A percentile compares a stretch with the other conserved stretches of the same genome.
Evolutionary conservation across 2,797 vertebrate genomes (phyloP).

Genomic region (Pterois miles): DNA sequence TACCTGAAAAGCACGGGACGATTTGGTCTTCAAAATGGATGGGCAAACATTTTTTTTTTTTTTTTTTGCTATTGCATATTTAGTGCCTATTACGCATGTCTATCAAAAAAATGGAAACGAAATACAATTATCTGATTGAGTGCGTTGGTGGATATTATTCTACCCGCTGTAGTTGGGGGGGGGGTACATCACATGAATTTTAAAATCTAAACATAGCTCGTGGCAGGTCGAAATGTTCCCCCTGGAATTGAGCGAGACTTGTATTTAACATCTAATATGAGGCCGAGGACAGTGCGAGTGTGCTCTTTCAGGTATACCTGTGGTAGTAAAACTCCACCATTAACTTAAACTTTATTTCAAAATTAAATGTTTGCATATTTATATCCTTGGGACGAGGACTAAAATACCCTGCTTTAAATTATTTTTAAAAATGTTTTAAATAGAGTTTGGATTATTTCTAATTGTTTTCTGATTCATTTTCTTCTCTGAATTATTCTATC

Average conservation of each 20-base stretch:
- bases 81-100: slow-evolving; percentile 84
- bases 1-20: slow-evolving; percentile 84
- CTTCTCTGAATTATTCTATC: neutral
- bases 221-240: slow-evolving; percentile 65
- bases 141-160: slow-evolving; percentile 70
- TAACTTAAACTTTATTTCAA: slow-evolving; percentile 23
- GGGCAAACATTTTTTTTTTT: slow-evolving; percentile 43
- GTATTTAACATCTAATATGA: slow-evolving; percentile 64
- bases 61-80: slow-evolving; percentile 69
- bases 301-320: slow-evolving; percentile 21
- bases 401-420: slow-evolving; percentile 6
- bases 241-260: slow-evolving; percentile 49
- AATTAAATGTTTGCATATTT: slow-evolving; percentile 27
- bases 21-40: slow-evolving; percentile 72
- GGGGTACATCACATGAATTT: slow-evolving; percentile 67
- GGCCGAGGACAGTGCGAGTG: slow-evolving; percentile 12
- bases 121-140: slow-evolving; percentile 80
- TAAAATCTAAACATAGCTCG: slow-evolving; percentile 72
- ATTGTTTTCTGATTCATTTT: neutral
- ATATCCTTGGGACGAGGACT: neutral
- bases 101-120: slow-evolving; percentile 77
- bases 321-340: slow-evolving; percentile 21
- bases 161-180: slow-evolving; percentile 53
- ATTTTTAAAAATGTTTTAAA: neutral
- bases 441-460: neutral